Evolutionary conservation across 1,140 invertebrate species (phyloP), one percentile per base, ranked within the genome.

Genomic region (Caenorhabditis tropicalis): DNA sequence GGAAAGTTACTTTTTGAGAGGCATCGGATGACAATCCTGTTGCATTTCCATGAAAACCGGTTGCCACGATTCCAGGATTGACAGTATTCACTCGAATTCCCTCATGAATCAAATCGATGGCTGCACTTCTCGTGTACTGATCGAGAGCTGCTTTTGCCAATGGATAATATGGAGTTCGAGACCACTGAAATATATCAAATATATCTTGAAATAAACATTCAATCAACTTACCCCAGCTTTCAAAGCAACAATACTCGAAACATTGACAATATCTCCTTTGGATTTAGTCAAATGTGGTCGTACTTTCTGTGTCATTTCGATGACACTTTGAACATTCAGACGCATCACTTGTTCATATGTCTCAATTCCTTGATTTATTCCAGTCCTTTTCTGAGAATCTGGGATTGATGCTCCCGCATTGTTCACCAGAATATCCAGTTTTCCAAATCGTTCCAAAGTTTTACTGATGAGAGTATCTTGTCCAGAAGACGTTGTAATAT

Each of bases 11-110:
- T 19, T 65, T 65, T 15, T 65, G 29, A 19, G 58, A 65, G 19
- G 15, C 58, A 33, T 65, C 58, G 19, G 29, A 3, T 6, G 58
- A 65, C 58, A 33, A 33, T 65, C 58, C 58, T 4, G 58, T 65
- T 4, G 29, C 29, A 19, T 9, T 33, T 7, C 24, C 58, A 33
- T 65, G 58, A 19, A 65, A 65, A 33, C 58, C 58, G 36, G 58
- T 65, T 33, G 15, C n/a, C 19, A 65, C 58, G 6, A 65, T n/a
- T 65, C 58, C 29, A 10, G 58, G 58, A 19, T 83, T 83, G 21
- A 83, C 82, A 51, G 82, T 31, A 31, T 83, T 83, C 9, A 83
- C 58, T 27, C 82, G 48, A 31, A 83, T 48, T 53, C 82, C 82
- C 27, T 83, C 21, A 9, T 39, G 12, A 31, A 46, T 60, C 12